phyloP scores from a whole-genome alignment of 2,113 vertebrate species.

The Ovis canadensis region DNA sequence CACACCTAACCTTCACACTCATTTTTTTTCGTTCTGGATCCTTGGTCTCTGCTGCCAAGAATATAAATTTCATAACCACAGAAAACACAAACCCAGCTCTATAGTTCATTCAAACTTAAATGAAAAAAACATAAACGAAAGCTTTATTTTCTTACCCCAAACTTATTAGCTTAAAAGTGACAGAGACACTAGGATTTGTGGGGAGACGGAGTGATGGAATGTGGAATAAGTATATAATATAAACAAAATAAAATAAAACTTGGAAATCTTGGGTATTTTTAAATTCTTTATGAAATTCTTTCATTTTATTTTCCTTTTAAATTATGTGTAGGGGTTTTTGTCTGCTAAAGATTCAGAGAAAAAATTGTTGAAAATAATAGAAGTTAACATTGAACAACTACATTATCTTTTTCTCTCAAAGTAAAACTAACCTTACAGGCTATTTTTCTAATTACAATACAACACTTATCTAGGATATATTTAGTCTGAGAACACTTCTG shows the following conservation, averaged over 20 bases:
- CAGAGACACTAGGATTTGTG: background rate
- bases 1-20: background rate
- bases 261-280: background rate
- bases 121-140: slow-evolving; percentile 33
- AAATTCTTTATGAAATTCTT: background rate
- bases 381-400: background rate
- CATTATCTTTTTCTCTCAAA: background rate
- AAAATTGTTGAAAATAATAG: background rate
- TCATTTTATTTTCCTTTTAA: background rate
- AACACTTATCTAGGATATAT: background rate
- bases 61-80: slow-evolving; percentile 57
- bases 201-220: background rate
- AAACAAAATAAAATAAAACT: background rate
- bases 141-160: background rate
- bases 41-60: slow-evolving; percentile 51
- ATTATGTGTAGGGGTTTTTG: background rate
- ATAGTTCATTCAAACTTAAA: slow-evolving; percentile 52
- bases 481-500: background rate
- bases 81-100: slow-evolving; percentile 43
- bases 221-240: background rate
- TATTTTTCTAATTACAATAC: background rate
- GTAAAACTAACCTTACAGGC: background rate
- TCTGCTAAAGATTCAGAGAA: background rate
- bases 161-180: slow-evolving; percentile 30
- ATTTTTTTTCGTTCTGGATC: background rate